Conservation (phyloP, 2,888 invertebrate genomes). For the Chrysolina americana region DNA sequence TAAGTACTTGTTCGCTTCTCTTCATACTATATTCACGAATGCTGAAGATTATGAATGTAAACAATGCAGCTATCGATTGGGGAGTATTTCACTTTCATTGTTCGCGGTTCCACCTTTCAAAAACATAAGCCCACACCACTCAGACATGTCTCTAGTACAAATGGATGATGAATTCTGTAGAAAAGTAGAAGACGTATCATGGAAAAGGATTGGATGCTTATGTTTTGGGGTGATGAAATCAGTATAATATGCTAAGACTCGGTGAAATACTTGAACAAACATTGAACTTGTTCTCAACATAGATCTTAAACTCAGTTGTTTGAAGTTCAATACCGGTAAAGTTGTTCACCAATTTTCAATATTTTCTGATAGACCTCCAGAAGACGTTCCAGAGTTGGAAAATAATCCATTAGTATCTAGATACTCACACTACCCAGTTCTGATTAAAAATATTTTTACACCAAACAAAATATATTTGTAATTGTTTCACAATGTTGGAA, state of each 20-base stretch:
- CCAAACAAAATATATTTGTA: too few relatives aligned
- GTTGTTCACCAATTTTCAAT: too few relatives aligned
- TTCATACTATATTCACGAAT: conserved; percentile 8
- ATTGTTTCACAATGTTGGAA: too few relatives aligned
- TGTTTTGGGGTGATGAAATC: background rate
- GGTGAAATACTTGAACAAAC: background rate
- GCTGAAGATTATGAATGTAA: conserved; percentile 48
- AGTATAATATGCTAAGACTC: background rate
- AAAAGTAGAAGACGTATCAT: background rate
- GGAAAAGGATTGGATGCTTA: background rate
- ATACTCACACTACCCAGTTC: too few relatives aligned
- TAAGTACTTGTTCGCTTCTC: conserved; percentile 19
- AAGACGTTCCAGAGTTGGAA: too few relatives aligned
- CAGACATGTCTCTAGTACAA: background rate
- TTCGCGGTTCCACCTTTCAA: conserved; percentile 43
- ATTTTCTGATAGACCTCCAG: too few relatives aligned
- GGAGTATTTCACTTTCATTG: conserved; percentile 50
- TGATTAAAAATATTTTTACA: too few relatives aligned
- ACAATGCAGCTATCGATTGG: conserved; percentile 50
- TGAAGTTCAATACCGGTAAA: too few relatives aligned
- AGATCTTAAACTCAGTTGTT: too few relatives aligned
- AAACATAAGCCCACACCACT: conserved; percentile 40
- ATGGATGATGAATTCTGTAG: background rate
- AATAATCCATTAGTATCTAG: too few relatives aligned
- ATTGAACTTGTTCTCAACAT: too few relatives aligned